These are phyloP conservation scores for Ormyrus labotus DNA, from an alignment of 2,888 invertebrate genomes.

Conservation along the genomic window DNA sequence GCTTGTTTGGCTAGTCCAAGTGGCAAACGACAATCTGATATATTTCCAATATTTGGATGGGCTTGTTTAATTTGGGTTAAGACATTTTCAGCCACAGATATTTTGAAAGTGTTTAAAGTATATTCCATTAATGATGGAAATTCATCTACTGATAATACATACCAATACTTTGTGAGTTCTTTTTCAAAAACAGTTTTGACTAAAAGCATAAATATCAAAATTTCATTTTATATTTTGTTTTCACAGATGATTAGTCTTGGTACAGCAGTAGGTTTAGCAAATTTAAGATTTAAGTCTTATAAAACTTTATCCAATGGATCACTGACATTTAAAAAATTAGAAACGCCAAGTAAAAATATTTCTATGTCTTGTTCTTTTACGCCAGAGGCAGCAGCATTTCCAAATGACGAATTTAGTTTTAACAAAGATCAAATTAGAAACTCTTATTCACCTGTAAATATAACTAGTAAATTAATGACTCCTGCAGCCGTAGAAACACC, in stretches of 20 bases:
- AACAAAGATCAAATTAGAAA: conserved; percentile 37
- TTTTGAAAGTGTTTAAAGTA: conserved; percentile 60
- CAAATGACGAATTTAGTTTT: conserved; percentile 28
- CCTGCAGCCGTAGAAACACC: conserved; percentile 58
- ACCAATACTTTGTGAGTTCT: conserved; percentile 66
- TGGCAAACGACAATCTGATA: conserved; percentile 60
- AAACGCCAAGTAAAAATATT: conserved; percentile 57
- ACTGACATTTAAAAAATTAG: conserved; percentile 71
- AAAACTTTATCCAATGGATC: conserved; percentile 56
- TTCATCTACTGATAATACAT: conserved; percentile 62
- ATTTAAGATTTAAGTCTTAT: conserved; percentile 61
- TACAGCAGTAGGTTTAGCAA: conserved; percentile 64
- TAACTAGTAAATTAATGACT: conserved; percentile 59
- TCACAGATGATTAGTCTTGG: conserved; percentile 64
- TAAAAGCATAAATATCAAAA: conserved; percentile 5
- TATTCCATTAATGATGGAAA: conserved; percentile 60
- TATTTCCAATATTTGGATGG: conserved; percentile 68
- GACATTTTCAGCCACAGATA: conserved; percentile 58
- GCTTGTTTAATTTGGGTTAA: conserved; percentile 64
- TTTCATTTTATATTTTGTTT: conserved; percentile 39
- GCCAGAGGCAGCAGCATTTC: conserved; percentile 20
- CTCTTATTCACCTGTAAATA: conserved; percentile 61
- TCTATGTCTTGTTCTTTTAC: conserved; percentile 36
- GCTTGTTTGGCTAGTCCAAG: conserved; percentile 60
- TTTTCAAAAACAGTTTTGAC: background rate